Conservation (phyloP, 2,797 vertebrate species). For the Anomalospiza imberbis region DNA sequence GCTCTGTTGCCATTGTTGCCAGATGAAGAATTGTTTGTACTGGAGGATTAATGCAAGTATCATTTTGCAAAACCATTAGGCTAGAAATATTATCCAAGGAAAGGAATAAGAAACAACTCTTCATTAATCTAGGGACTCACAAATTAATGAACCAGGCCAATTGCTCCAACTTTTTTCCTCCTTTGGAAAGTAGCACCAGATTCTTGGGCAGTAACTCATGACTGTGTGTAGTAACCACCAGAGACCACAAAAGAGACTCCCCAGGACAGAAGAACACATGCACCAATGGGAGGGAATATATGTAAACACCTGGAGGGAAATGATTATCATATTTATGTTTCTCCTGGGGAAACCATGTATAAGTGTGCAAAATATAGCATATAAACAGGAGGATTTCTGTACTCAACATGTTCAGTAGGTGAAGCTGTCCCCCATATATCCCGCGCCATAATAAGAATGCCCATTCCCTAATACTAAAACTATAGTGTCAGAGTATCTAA, state of each 20-base stretch:
- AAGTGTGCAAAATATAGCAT: not conserved
- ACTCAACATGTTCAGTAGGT: not conserved
- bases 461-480: not conserved
- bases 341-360: not conserved
- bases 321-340: not conserved
- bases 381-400: not conserved
- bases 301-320: not conserved
- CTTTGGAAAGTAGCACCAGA: not conserved
- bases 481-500: not conserved
- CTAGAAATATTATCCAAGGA: not conserved
- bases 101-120: not conserved
- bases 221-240: not conserved
- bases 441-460: accelerated
- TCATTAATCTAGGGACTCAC: not conserved
- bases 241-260: not conserved
- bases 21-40: not conserved
- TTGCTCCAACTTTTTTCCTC: not conserved
- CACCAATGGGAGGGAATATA: not conserved
- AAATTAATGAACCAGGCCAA: not conserved
- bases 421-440: not conserved
- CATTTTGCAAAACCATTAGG: not conserved
- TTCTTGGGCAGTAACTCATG: not conserved
- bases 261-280: not conserved
- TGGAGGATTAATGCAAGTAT: no score
- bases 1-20: no score